A percentile compares a stretch with the other conserved stretches of the same genome.
Conservation (phyloP, 2,888 invertebrate species). For the Idaea aversata region DNA sequence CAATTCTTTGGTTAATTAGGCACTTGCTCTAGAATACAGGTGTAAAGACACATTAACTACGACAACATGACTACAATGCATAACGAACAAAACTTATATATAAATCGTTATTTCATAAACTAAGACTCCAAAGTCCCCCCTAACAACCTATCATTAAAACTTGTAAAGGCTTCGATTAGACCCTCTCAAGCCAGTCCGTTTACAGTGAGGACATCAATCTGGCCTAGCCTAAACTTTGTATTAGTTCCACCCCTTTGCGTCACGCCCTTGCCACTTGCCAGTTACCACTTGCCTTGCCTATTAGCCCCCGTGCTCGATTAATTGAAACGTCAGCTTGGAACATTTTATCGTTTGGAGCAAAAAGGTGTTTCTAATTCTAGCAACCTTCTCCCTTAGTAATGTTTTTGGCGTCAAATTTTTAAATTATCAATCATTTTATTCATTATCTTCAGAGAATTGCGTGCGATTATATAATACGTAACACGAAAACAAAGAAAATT, state of each 20-base stretch:
- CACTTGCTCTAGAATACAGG: too few species aligned
- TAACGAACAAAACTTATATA: neutral
- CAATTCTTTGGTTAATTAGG: too few species aligned
- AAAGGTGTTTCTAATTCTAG: neutral
- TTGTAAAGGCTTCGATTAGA: neutral
- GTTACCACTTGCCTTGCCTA: neutral
- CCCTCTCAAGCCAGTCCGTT: neutral
- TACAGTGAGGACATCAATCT: neutral
- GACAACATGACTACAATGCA: neutral
- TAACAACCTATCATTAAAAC: conserved; percentile 1
- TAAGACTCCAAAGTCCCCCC: neutral
- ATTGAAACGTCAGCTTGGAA: neutral
- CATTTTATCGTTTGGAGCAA: conserved; percentile 1
- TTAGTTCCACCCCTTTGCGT: neutral
- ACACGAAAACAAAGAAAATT: neutral
- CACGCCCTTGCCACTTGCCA: neutral
- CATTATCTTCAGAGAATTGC: neutral
- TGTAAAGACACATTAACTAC: too few species aligned
- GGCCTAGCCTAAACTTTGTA: neutral
- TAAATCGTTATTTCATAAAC: neutral
- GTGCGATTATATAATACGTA: neutral
- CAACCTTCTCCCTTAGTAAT: neutral
- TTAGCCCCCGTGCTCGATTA: neutral
- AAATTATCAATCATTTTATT: too few species aligned
- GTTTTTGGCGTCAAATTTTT: too few species aligned